These are phyloP conservation scores for Anadara kagoshimensis DNA, from an alignment of 1,140 invertebrate species.

Conservation along the genomic window DNA sequence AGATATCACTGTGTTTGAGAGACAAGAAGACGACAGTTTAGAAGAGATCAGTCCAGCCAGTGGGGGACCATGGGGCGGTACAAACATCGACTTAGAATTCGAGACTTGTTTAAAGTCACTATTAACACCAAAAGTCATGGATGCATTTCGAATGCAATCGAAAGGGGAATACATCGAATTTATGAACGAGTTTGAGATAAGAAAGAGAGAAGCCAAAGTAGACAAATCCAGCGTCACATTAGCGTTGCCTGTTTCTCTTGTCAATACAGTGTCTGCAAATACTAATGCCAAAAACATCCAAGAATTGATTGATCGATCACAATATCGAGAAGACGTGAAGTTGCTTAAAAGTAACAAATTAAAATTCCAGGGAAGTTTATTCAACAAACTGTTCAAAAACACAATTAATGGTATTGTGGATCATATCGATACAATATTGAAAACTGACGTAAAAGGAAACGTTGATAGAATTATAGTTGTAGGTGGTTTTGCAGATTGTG, in stretches of 20 bases:
- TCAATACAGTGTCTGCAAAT: background rate
- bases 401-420: background rate
- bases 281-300: too few species aligned
- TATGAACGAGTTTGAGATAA: conserved; percentile 3
- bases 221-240: background rate
- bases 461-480: conserved; percentile 5
- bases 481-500: conserved; percentile 16
- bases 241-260: background rate
- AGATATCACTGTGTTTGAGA: conserved; percentile 25
- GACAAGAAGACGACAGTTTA: background rate
- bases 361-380: background rate
- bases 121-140: background rate
- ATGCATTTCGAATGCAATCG: background rate
- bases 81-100: conserved; percentile 1
- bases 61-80: conserved; percentile 26
- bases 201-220: background rate
- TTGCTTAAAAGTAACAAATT: background rate
- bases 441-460: background rate
- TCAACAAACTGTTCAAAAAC: background rate
- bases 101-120: background rate
- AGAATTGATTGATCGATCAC: too few species aligned
- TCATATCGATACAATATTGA: background rate
- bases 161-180: conserved; percentile 2
- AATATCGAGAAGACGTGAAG: too few species aligned
- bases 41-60: conserved; percentile 17